Conservation (phyloP, 2,888 invertebrate genomes). For the Molanna angustata region DNA sequence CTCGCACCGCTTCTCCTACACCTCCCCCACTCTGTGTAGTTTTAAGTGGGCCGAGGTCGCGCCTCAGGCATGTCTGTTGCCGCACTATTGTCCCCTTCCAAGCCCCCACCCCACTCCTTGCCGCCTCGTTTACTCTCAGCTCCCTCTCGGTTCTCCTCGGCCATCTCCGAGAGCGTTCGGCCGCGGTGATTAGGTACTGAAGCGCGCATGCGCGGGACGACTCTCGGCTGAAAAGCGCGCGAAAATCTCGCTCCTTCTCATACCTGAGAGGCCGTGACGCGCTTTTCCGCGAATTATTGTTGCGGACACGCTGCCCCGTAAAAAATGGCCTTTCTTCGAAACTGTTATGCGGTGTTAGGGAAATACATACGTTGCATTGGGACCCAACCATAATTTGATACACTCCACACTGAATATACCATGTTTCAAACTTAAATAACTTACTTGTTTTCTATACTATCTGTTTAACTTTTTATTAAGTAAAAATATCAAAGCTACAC, state of each 20-base stretch:
- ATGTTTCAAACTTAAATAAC: no score
- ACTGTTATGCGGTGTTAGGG: no score
- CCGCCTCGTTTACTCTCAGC: slow-evolving; percentile 11
- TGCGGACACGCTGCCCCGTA: neutral
- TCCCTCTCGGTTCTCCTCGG: neutral
- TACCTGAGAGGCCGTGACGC: no score
- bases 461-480: no score
- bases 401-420: no score
- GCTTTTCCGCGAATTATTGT: neutral
- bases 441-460: no score
- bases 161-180: neutral
- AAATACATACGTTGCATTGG: no score
- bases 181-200: no score
- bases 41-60: slow-evolving; percentile 48
- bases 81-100: slow-evolving; percentile 11
- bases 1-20: slow-evolving; percentile 37
- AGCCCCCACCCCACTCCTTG: slow-evolving; percentile 8
- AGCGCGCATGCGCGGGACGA: slow-evolving; percentile 3
- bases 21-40: slow-evolving; percentile 36
- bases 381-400: no score
- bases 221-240: slow-evolving; percentile 4
- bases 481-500: no score
- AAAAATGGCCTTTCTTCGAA: no score
- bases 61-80: slow-evolving; percentile 15
- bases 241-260: no score